These are phyloP conservation scores for Heliconius himera DNA, from an alignment of 1,140 invertebrate species.

Conservation along the genomic window DNA sequence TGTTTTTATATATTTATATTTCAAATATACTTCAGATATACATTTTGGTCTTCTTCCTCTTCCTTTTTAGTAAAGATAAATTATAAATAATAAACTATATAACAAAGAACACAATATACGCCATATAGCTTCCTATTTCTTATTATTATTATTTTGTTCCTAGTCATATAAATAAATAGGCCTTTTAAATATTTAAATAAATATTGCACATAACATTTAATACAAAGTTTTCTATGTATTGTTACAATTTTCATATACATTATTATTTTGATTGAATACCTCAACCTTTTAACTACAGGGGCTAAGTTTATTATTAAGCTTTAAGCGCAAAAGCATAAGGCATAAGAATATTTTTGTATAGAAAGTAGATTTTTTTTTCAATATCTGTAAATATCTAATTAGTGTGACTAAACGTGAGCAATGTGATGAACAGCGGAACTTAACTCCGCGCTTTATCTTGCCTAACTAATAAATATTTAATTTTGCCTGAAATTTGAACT, in stretches of 20 bases:
- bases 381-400: no score
- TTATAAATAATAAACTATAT: no score
- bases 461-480: no score
- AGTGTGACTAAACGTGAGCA: no score
- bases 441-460: no score
- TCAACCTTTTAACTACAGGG: not conserved
- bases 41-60: no score
- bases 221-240: not conserved
- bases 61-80: no score
- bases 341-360: not conserved
- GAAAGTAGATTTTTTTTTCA: no score
- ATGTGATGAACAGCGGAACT: no score
- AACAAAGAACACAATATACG: not conserved
- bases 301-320: not conserved
- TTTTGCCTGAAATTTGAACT: no score
- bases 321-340: not conserved
- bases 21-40: no score
- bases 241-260: not conserved
- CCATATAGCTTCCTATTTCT: slow-evolving; percentile 9
- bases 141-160: not conserved
- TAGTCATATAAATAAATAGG: slow-evolving; percentile 19
- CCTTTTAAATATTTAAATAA: slow-evolving; percentile 17
- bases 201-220: slow-evolving; percentile 25
- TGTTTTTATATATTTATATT: no score
- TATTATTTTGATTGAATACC: not conserved